Evolutionary conservation across 2,113 vertebrate genomes (phyloP).

Genomic region (Tyrannus savana): DNA sequence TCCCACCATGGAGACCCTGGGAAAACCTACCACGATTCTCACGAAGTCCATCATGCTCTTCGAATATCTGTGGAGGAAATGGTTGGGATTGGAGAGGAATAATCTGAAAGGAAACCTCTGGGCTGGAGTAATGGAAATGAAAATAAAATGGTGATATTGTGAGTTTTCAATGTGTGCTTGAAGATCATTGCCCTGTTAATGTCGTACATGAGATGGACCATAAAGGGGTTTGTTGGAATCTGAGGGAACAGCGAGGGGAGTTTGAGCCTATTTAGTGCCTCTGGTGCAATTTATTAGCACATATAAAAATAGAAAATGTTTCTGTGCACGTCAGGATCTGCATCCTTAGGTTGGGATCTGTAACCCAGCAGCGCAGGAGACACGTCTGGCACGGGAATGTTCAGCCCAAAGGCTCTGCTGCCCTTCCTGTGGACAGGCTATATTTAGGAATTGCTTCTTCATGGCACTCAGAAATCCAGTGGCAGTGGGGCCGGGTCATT

Average conservation of each 20-base stretch:
- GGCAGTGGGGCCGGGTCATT: not conserved
- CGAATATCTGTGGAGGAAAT: not conserved
- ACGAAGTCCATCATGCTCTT: not conserved
- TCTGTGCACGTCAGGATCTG: not conserved
- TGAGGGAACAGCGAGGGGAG: not conserved
- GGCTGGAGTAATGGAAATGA: not conserved
- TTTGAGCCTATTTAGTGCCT: not conserved
- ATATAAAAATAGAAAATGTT: accelerated
- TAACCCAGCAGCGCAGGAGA: accelerated
- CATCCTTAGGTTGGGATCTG: accelerated
- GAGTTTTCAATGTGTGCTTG: not conserved
- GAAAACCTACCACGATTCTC: not conserved
- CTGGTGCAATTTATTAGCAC: not conserved
- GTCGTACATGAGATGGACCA: not conserved
- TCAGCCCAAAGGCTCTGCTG: not conserved
- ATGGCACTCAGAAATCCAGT: not conserved
- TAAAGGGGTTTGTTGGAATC: accelerated
- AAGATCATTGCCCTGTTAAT: not conserved
- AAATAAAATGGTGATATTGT: constrained; percentile 18
- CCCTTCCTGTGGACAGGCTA: not conserved
- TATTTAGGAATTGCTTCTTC: not conserved
- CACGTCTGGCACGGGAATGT: accelerated
- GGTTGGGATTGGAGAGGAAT: not conserved
- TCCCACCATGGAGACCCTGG: not conserved
- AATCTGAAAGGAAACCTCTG: not conserved